Percentiles rank a stretch among this genome's conserved stretches.
Conservation (phyloP, 2,113 vertebrate genomes). For the Hydrochoerus hydrochaeris region DNA sequence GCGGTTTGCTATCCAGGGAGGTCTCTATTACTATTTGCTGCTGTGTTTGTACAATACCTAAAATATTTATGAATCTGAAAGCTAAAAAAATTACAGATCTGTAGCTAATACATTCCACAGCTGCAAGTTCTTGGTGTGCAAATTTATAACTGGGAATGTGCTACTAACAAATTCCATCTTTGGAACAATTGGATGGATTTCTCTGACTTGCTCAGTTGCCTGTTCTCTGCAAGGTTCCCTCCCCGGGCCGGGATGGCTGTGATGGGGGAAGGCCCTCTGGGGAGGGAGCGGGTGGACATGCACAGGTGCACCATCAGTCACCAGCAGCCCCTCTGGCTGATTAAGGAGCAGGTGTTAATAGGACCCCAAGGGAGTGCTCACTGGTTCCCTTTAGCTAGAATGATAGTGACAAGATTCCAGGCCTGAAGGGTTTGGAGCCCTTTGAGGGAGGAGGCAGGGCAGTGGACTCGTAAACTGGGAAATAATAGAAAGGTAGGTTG, state of each 20-base stretch:
- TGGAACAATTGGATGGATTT: constrained; percentile 66
- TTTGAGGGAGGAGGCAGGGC: constrained; percentile 45
- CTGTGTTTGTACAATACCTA: constrained; percentile 77
- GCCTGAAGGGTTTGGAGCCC: constrained; percentile 70
- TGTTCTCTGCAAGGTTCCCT: neutral
- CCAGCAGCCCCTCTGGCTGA: constrained; percentile 79
- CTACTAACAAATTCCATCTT: constrained; percentile 60
- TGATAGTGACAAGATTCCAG: constrained; percentile 77
- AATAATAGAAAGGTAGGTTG: constrained; percentile 53
- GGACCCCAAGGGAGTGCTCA: constrained; percentile 78
- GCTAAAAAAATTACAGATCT: constrained; percentile 78
- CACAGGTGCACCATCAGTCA: constrained; percentile 73
- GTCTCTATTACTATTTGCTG: constrained; percentile 75
- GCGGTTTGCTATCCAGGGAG: constrained; percentile 74
- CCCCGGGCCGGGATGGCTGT: constrained; percentile 21
- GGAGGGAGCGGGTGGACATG: constrained; percentile 12
- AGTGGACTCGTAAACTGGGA: constrained; percentile 57
- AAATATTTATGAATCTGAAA: constrained; percentile 86
- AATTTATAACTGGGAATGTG: constrained; percentile 78
- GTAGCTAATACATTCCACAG: constrained; percentile 78
- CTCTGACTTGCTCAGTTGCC: neutral
- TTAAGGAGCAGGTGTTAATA: constrained; percentile 83
- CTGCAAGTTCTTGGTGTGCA: constrained; percentile 66
- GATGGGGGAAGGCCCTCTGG: constrained; percentile 6
- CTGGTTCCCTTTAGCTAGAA: constrained; percentile 66